Evolutionary conservation across 2,797 vertebrate genomes (phyloP).

Genomic region (Karalla daura): DNA sequence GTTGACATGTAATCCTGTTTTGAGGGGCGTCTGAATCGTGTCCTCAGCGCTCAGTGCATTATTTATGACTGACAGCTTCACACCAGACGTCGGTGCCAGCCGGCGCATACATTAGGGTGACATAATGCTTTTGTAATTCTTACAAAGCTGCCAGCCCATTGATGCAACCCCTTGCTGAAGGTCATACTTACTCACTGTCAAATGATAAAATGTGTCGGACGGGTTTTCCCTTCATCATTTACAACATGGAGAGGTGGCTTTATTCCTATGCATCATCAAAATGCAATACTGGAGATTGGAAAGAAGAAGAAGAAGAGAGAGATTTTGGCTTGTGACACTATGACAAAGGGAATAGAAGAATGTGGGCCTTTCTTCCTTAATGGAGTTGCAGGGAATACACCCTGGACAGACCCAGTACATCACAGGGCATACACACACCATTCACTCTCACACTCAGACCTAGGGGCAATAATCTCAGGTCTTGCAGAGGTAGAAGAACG

Average conservation of each 20-base stretch:
- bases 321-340: neutral
- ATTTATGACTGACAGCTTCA: constrained; percentile 40
- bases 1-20: constrained; percentile 2
- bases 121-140: constrained; percentile 28
- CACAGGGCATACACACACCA: no score
- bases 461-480: no score
- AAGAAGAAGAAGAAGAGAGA: neutral
- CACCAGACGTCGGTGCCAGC: constrained; percentile 24
- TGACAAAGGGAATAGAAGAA: constrained; percentile 1
- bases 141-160: constrained; percentile 3
- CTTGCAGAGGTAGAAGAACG: no score
- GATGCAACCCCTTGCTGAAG: constrained; percentile 24
- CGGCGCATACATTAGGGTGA: constrained; percentile 22
- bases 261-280: neutral
- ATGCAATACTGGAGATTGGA: neutral
- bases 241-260: neutral
- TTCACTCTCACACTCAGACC: no score
- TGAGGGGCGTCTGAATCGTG: constrained; percentile 2
- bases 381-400: no score
- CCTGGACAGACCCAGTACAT: no score
- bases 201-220: constrained; percentile 2
- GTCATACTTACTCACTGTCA: constrained; percentile 14
- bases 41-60: constrained; percentile 29
- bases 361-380: no score
- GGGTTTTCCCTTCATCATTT: neutral